A percentile compares a stretch with the other conserved stretches of the same genome.
These are phyloP conservation scores for Parauchenoglanis punctatus DNA, from an alignment of 2,797 vertebrate species.

Conservation along the genomic window DNA sequence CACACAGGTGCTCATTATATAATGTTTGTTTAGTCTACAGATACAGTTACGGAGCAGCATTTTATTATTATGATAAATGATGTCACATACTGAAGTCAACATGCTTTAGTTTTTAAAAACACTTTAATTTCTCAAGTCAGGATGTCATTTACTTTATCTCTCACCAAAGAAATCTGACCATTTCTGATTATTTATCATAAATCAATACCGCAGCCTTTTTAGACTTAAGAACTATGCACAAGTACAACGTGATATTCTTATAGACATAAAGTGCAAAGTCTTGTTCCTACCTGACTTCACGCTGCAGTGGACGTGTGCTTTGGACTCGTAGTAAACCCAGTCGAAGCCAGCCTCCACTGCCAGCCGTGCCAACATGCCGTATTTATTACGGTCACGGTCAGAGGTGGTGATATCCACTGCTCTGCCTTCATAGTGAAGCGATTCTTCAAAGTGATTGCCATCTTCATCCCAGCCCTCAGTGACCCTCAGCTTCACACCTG, in stretches of 20 bases:
- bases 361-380: constrained; percentile 93
- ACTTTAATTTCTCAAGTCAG: not conserved
- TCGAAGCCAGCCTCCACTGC: constrained; percentile 97
- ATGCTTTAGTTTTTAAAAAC: not conserved
- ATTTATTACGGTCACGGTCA: constrained; percentile 91
- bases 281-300: constrained; percentile 90
- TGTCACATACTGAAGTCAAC: not conserved
- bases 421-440: constrained; percentile 94
- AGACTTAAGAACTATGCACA: not conserved
- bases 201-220: not conserved
- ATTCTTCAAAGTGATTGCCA: constrained; percentile 94
- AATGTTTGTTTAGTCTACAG: not conserved
- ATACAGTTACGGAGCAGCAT: not conserved
- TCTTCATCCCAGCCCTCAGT: constrained; percentile 99
- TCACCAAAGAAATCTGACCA: not conserved
- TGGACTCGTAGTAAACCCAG: constrained; percentile 98
- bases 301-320: constrained; percentile 96
- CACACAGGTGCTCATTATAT: not conserved
- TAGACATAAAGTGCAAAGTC: not conserved
- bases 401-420: constrained; percentile 97
- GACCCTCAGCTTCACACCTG: constrained; percentile 92
- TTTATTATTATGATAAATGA: not conserved
- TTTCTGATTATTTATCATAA: constrained; percentile 15
- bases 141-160: not conserved
- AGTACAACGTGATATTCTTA: not conserved